A percentile compares a stretch with the other conserved stretches of the same genome.
Evolutionary conservation across 2,888 invertebrate genomes (phyloP).

Genomic region (Schizaphis graminum): DNA sequence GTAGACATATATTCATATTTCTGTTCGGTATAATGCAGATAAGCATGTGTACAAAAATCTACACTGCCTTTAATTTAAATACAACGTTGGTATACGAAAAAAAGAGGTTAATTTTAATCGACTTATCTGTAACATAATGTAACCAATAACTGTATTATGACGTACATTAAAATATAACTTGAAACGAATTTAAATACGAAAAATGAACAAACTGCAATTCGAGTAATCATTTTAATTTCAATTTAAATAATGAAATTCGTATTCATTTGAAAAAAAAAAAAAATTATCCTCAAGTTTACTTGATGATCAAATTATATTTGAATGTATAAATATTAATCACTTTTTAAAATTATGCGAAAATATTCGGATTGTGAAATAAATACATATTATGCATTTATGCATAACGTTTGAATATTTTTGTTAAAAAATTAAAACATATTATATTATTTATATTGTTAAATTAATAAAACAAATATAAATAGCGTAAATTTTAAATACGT

Average conservation of each 20-base stretch:
- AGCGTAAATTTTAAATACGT: not conserved
- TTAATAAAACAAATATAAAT: not conserved
- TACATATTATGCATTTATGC: not conserved
- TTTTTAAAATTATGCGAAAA: not conserved
- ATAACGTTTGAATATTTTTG: not conserved
- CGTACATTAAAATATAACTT: not conserved
- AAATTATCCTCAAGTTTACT: not conserved
- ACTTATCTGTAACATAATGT: not conserved
- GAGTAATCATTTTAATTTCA: not conserved
- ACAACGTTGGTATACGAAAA: not conserved
- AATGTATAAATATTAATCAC: not conserved
- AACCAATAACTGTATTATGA: not conserved
- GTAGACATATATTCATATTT: not conserved
- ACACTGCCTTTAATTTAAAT: not conserved
- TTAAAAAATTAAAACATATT: not conserved
- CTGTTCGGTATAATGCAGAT: constrained; percentile 18
- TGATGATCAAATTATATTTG: not conserved
- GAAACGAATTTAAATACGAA: not conserved
- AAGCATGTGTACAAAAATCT: not conserved
- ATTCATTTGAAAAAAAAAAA: not conserved
- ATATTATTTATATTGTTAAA: not conserved
- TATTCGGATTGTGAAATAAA: not conserved
- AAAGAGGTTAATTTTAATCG: not conserved
- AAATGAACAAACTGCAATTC: not conserved
- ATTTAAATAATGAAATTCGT: not conserved